Evolutionary conservation across 1,140 invertebrate genomes (phyloP), one percentile per base, ranked within the genome.

Genomic region (Drosophila sproati): DNA sequence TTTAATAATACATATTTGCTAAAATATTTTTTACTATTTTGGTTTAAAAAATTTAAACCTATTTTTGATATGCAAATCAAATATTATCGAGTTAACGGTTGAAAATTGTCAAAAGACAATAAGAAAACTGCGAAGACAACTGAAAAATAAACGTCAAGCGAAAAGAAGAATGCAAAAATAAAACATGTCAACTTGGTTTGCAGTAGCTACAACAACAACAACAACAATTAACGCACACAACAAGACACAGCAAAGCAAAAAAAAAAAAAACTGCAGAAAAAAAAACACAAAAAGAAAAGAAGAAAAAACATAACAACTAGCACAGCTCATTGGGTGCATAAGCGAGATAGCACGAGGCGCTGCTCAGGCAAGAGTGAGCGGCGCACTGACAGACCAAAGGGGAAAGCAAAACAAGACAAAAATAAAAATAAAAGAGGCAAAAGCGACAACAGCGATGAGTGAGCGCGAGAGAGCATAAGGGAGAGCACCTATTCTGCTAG

Each of bases 301-400:
- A 37, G 37, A 50, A 37, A 47, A 73, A 77, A 69, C 62, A 39
- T 59, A 41, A 69, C 54, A 75, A 73, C 63, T 69, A 82, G 80
- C 63, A 62, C 50, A 73, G 73, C 74, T 77, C 80, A 88, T 87
- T 83, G 82, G 83, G 70, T 41, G 77, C 50, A 39, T 7, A 61
- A 87, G 60, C 48, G 82, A 87, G 82, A 87, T 5, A 61, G 73
- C 80, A 70, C 34, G 56, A 78, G 34, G 48, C 68, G 52, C 56
- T 67, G 57, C 47, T 47, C 54, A 32, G 52, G 35, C 41, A 59
- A 52, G 61, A 75, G 78, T 48, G 74, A 78, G 61, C 41, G 61
- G 47, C 39, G 47, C 63, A 32, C 35, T 45, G 29, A 32, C 62
- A 66, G 69, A 39, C 37, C 39, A 57, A 37, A 71, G 77, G 73